These are phyloP conservation scores for Hetaerina titia DNA, from an alignment of 2,888 invertebrate genomes.

Conservation along the genomic window DNA sequence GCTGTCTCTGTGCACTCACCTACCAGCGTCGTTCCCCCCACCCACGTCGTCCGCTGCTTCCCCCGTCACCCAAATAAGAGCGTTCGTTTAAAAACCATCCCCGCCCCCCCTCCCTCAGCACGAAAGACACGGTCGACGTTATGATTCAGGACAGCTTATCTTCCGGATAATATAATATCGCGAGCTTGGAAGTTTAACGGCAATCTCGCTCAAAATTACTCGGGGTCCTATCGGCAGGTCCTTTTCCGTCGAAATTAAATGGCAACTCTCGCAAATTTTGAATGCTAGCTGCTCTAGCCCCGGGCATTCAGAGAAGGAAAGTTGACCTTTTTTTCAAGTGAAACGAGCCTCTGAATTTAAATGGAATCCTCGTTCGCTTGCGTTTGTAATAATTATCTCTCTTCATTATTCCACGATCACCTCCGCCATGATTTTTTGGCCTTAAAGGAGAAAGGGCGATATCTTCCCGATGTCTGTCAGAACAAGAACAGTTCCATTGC, in stretches of 20 bases:
- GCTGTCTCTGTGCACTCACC: background rate
- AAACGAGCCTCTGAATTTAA: background rate
- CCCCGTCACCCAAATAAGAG: no score
- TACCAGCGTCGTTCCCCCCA: background rate
- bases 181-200: background rate
- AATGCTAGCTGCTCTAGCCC: background rate
- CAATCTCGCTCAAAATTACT: background rate
- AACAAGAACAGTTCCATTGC: no score
- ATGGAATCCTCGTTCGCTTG: background rate
- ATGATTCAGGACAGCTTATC: constrained; percentile 11
- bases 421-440: background rate
- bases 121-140: background rate
- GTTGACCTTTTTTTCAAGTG: background rate
- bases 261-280: constrained; percentile 4
- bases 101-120: no score
- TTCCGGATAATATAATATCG: background rate
- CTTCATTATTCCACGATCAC: background rate
- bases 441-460: background rate
- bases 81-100: no score
- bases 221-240: background rate
- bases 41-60: no score
- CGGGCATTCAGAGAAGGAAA: background rate
- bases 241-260: background rate
- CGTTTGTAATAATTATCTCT: background rate
- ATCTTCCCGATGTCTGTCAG: background rate